Conservation (phyloP, 2,888 invertebrate genomes). For the Lithodes maja region DNA sequence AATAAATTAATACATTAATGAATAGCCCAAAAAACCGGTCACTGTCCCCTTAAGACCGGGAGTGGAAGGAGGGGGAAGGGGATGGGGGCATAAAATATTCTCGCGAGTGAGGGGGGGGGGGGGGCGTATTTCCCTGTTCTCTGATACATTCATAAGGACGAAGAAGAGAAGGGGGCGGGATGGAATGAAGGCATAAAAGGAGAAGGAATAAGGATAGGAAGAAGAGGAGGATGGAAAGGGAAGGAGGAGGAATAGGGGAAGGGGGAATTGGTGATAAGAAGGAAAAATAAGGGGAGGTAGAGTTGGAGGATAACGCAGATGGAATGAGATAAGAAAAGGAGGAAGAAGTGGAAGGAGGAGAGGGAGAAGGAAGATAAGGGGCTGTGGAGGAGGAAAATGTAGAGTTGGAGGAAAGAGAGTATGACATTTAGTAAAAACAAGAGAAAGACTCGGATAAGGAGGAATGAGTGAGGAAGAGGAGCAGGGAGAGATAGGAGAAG, state of each 20-base stretch:
- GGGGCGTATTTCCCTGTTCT: not conserved
- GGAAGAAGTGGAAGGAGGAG: not conserved
- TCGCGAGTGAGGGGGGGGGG: too few relatives aligned
- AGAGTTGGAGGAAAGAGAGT: not conserved
- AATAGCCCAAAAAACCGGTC: too few relatives aligned
- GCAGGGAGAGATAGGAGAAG: not conserved
- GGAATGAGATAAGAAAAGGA: not conserved
- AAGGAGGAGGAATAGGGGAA: not conserved
- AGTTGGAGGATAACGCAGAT: not conserved
- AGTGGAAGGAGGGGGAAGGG: too few relatives aligned
- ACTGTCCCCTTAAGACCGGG: not conserved
- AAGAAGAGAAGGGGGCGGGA: not conserved
- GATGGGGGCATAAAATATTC: too few relatives aligned
- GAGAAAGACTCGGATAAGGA: not conserved
- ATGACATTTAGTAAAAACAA: not conserved
- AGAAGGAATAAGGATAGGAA: not conserved
- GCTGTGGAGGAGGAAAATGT: not conserved
- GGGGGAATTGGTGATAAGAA: not conserved
- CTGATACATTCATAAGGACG: not conserved
- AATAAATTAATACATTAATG: too few relatives aligned
- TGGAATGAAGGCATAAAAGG: not conserved
- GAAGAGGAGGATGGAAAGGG: not conserved
- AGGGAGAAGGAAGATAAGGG: not conserved
- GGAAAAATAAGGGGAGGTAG: not conserved
- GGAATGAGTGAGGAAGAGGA: not conserved